Conservation (phyloP, 2,888 invertebrate species). For the Phalangium opilio region DNA sequence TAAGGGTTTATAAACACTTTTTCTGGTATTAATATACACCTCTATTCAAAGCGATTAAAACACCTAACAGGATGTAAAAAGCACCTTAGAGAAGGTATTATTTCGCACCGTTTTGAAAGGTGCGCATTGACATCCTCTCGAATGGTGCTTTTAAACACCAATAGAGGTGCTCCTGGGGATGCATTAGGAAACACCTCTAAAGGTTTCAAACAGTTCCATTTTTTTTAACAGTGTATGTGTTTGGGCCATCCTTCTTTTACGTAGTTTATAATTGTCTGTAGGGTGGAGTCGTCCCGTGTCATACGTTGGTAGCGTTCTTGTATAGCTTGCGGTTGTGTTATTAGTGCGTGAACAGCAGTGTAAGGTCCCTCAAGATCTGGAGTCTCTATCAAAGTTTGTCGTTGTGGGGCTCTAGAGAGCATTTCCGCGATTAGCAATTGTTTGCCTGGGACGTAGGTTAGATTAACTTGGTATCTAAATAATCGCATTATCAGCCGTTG, state of each 20-base stretch:
- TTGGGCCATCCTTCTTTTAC: slow-evolving; percentile 5
- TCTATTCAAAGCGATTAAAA: too few species aligned
- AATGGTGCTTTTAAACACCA: too few species aligned
- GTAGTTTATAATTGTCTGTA: slow-evolving; percentile 1
- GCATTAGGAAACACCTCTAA: too few species aligned
- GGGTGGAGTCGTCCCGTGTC: neutral
- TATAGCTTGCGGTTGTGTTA: neutral
- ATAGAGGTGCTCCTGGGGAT: too few species aligned
- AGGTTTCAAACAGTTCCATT: too few species aligned
- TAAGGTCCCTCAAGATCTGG: neutral
- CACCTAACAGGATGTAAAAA: too few species aligned
- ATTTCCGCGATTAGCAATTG: slow-evolving; percentile 18
- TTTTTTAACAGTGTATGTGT: too few species aligned
- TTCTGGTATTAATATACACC: too few species aligned
- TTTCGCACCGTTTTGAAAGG: too few species aligned
- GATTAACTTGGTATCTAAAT: slow-evolving; percentile 1
- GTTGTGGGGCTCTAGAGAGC: slow-evolving; percentile 13
- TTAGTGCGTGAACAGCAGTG: neutral
- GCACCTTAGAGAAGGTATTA: too few species aligned
- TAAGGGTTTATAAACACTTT: too few species aligned
- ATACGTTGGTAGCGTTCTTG: neutral
- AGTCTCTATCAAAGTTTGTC: neutral
- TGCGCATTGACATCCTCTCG: too few species aligned
- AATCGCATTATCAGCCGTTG: slow-evolving; percentile 26
- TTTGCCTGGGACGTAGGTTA: slow-evolving; percentile 14